These are phyloP conservation scores for Tachyglossus aculeatus DNA, from an alignment of 2,797 vertebrate species.

Conservation along the genomic window DNA sequence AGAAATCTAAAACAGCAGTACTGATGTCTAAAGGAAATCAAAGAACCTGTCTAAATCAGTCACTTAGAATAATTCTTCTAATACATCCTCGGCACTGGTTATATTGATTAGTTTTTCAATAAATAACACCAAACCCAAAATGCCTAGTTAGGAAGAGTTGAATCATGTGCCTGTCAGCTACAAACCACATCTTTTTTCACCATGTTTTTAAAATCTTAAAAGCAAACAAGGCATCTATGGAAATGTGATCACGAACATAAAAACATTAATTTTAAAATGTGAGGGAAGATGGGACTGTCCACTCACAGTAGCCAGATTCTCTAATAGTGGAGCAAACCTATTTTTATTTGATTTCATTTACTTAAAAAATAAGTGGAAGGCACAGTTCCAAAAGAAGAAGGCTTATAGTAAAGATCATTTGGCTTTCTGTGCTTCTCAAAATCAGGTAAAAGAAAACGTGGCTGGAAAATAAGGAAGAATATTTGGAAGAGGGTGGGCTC, in stretches of 20 bases:
- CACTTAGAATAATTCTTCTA: constrained; percentile 11
- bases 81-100: constrained; percentile 54
- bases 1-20: too few relatives aligned
- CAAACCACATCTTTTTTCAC: constrained; percentile 59
- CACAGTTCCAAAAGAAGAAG: neutral
- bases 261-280: constrained; percentile 60
- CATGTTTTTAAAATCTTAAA: constrained; percentile 53
- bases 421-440: neutral
- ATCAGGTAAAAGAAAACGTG: too few relatives aligned
- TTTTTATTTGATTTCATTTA: constrained; percentile 57
- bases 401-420: neutral
- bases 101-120: constrained; percentile 60
- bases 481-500: too few relatives aligned
- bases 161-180: constrained; percentile 37
- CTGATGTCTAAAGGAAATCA: too few relatives aligned
- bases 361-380: constrained; percentile 40
- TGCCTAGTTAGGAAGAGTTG: constrained; percentile 56
- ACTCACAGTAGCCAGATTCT: constrained; percentile 64
- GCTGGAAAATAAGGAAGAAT: too few relatives aligned
- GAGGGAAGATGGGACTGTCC: constrained; percentile 57
- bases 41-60: too few relatives aligned
- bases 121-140: constrained; percentile 67
- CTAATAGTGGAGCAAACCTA: constrained; percentile 41
- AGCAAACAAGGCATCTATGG: constrained; percentile 37
- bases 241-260: constrained; percentile 64